Evolutionary conservation across 1,140 invertebrate species (phyloP).

Genomic region (Nephotettix cincticeps): DNA sequence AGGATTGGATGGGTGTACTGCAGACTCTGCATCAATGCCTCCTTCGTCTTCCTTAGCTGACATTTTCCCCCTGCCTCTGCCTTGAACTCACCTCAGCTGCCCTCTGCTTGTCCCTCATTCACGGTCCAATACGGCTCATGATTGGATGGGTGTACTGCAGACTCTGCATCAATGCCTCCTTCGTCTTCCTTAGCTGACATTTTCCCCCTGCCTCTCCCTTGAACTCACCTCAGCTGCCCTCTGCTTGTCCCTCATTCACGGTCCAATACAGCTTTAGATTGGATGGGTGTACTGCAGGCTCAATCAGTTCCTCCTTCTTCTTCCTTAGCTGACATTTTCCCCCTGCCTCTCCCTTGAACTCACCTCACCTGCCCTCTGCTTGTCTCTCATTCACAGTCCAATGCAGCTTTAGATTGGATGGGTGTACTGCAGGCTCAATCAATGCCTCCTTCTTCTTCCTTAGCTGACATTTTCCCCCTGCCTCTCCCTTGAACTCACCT

Average conservation of each 20-base stretch:
- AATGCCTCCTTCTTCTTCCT: constrained; percentile 62
- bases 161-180: constrained; percentile 60
- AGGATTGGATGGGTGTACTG: constrained; percentile 71
- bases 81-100: constrained; percentile 65
- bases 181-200: constrained; percentile 63
- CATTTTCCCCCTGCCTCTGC: constrained; percentile 72
- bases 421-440: constrained; percentile 60
- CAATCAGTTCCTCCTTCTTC: constrained; percentile 61
- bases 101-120: constrained; percentile 69
- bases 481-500: constrained; percentile 66
- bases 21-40: constrained; percentile 60
- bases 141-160: constrained; percentile 71
- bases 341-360: constrained; percentile 67
- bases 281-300: constrained; percentile 68
- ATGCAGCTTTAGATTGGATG: constrained; percentile 79
- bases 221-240: constrained; percentile 62
- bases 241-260: constrained; percentile 74
- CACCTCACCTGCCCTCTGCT: constrained; percentile 64
- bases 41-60: constrained; percentile 64
- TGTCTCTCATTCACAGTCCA: constrained; percentile 71
- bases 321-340: constrained; percentile 70
- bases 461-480: constrained; percentile 72
- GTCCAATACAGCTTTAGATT: constrained; percentile 71
- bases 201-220: constrained; percentile 75
- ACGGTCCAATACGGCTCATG: constrained; percentile 72